Base-by-base conservation (phyloP, 2,113 vertebrate genomes). In the Zosterops hypoxanthus region DNA sequence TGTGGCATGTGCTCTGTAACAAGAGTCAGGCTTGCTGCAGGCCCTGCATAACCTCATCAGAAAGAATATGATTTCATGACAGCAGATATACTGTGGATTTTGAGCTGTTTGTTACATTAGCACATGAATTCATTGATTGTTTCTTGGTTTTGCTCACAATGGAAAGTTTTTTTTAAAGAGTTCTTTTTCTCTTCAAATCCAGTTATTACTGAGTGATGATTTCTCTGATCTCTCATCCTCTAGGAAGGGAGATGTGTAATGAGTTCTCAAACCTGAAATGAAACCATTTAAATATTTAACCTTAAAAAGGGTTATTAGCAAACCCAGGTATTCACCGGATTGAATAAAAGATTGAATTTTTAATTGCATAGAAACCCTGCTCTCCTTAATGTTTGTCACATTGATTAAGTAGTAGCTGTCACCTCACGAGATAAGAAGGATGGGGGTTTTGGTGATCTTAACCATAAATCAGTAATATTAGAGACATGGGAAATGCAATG, bases 211-310 rank as follows among this genome's bases (percentile, higher is more conserved):
- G 46, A n/a, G 8, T 66, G 70, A 61, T 1, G 4, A 33, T 42
- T 91, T 78, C 64, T 77, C 61, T 66, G 23, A 73, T 93, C 71
- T 80, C 39, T 63, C 52, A 49, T 88, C 16, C n/a, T 60, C 34
- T 36, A 50, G 36, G 68, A 87, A 31, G n/a, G 72, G 56, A 83
- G 23, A 18, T 77, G 11, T 71, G 44, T 90, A 90, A 92, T 71
- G 64, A 86, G 36, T 68, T 90, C 88, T 83, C 52, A 94, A 70
- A 59, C 44, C 61, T 63, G 39, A 93, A 86, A 39, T 18, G 56
- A 94, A 94, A 49, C 49, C 29, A 11, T 71, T 82, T 92, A 80
- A 95, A 93, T 93, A 88, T 71, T 92, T 95, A 94, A 94, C 47
- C 31, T 65, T 60, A 63, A 70, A 64, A 86, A 90, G 61, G 59